These are phyloP conservation scores for Beroe forskalii DNA, from an alignment of 37 sponge, comb jelly and placozoan genomes.

Conservation along the genomic window DNA sequence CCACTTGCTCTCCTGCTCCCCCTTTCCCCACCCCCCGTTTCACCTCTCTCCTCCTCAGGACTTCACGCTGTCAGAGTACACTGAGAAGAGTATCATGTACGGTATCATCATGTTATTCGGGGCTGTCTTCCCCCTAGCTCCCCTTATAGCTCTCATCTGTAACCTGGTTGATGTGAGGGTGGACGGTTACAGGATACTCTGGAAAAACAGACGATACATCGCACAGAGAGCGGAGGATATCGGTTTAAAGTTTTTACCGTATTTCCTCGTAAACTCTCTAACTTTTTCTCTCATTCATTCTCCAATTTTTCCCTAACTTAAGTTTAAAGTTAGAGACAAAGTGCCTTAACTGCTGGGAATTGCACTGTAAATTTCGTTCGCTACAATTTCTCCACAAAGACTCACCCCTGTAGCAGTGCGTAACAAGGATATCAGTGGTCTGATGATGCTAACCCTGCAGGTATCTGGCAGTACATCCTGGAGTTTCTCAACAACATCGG, in stretches of 20 bases:
- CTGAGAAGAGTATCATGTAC: conserved; percentile 67
- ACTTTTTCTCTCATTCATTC: background rate
- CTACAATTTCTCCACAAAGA: no score
- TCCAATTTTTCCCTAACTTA: no score
- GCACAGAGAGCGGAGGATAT: conserved; percentile 60
- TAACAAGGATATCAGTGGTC: no score
- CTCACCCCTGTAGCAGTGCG: no score
- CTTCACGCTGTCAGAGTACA: conserved; percentile 66
- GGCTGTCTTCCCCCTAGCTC: conserved; percentile 68
- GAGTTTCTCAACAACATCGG: conserved; percentile 55
- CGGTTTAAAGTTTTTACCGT: background rate
- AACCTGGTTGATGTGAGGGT: conserved; percentile 67
- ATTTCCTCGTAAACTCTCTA: no score
- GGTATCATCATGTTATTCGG: conserved; percentile 68
- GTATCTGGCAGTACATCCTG: conserved; percentile 64
- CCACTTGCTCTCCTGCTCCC: no score
- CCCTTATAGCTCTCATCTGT: conserved; percentile 66
- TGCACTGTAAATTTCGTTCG: no score
- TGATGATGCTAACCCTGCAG: no score
- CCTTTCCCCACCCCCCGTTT: background rate
- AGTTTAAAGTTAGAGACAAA: no score
- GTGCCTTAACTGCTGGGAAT: no score
- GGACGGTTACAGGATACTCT: conserved; percentile 64
- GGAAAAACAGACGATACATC: conserved; percentile 65
- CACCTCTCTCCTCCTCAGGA: conserved; percentile 26